phyloP scores from a whole-genome alignment of 2,797 vertebrate species.

The Echiichthys vipera region DNA sequence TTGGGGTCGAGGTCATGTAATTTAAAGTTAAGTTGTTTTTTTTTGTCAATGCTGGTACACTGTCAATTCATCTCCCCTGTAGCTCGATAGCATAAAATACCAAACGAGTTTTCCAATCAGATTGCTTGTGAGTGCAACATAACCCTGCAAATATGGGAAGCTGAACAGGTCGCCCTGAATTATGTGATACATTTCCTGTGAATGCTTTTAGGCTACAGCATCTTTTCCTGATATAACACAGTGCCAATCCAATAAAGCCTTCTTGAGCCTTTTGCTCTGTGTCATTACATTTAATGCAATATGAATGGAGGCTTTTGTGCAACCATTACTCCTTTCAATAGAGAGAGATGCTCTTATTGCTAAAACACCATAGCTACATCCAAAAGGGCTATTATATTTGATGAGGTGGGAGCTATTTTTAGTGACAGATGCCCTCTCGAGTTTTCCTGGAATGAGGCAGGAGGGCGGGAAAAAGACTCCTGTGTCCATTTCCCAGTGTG shows the following conservation, averaged over 20 bases:
- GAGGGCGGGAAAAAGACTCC: slow-evolving; percentile 9
- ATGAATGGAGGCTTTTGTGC: slow-evolving; percentile 51
- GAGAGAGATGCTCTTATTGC: slow-evolving; percentile 27
- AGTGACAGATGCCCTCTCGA: slow-evolving; percentile 6
- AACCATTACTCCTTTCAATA: slow-evolving; percentile 34
- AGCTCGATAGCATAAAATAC: background rate
- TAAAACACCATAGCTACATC: slow-evolving; percentile 19
- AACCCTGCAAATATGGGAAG: slow-evolving; percentile 18
- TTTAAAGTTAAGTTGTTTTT: too few species aligned
- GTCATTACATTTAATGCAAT: slow-evolving; percentile 52
- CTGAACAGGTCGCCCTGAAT: background rate
- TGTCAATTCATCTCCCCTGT: background rate
- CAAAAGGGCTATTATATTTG: slow-evolving; percentile 37
- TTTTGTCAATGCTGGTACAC: background rate
- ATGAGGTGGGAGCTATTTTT: slow-evolving; percentile 49
- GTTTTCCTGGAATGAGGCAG: slow-evolving; percentile 52
- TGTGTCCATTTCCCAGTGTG: slow-evolving; percentile 18
- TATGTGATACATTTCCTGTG: slow-evolving; percentile 25
- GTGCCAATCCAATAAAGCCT: slow-evolving; percentile 48
- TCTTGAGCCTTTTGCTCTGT: slow-evolving; percentile 34
- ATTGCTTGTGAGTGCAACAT: slow-evolving; percentile 5
- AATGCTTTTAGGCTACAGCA: slow-evolving; percentile 46
- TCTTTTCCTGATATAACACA: slow-evolving; percentile 29
- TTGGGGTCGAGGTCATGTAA: too few species aligned
- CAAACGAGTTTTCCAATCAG: background rate